phyloP scores from a whole-genome alignment of 2,888 invertebrate species.

The Cantharis flavilabris region DNA sequence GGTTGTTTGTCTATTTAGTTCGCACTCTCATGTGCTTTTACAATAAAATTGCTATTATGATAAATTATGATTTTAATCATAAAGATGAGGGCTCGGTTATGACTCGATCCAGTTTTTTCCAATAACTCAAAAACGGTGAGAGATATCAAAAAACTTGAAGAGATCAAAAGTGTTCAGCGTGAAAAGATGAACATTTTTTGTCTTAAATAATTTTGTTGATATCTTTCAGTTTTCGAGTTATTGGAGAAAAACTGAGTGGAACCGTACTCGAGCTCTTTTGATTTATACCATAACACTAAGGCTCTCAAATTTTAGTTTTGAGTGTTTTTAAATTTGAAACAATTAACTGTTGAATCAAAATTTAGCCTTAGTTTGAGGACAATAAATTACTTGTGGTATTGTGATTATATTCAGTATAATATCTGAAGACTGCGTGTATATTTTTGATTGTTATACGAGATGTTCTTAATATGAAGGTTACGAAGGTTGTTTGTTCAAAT shows the following conservation, averaged over 20 bases:
- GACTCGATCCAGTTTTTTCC: no score
- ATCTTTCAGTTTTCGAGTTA: no score
- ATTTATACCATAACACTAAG: background rate
- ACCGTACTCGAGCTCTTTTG: no score
- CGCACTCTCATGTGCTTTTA: background rate
- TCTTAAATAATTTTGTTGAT: no score
- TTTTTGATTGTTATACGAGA: slow-evolving; percentile 18
- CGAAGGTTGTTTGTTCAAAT: background rate
- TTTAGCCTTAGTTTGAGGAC: slow-evolving; percentile 28
- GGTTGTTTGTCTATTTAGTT: background rate
- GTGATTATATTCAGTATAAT: slow-evolving; percentile 24
- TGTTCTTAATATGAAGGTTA: background rate
- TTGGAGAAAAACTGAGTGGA: no score
- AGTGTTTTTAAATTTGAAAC: background rate
- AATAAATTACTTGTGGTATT: slow-evolving; percentile 25
- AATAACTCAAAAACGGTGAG: no score
- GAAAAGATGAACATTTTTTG: no score
- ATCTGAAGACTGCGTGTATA: slow-evolving; percentile 26
- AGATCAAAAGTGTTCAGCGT: no score
- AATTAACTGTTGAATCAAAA: slow-evolving; percentile 4
- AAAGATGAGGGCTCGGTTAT: no score
- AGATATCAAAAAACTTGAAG: no score
- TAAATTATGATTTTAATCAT: background rate
- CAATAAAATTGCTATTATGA: background rate
- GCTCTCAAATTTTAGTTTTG: background rate